A percentile compares a stretch with the other conserved stretches of the same genome.
These are phyloP conservation scores for Drosophila longiperda DNA, from an alignment of 2,888 invertebrate species.

Conservation along the genomic window DNA sequence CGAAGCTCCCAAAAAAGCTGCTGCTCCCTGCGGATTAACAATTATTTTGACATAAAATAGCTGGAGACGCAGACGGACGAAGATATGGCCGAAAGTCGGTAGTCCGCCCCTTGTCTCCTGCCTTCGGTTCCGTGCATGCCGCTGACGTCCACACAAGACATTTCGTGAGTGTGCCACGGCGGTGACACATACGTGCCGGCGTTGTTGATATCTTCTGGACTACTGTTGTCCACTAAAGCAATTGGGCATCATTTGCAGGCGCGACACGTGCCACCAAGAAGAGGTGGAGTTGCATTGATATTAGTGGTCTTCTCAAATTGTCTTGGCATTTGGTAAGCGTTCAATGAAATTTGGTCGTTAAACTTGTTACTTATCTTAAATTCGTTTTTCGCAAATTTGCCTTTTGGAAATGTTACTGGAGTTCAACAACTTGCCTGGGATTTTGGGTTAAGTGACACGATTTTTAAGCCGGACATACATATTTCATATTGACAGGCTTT, in stretches of 20 bases:
- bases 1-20: slow-evolving; percentile 47
- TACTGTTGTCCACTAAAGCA: slow-evolving; percentile 57
- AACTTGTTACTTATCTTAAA: slow-evolving; percentile 70
- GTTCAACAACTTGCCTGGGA: slow-evolving; percentile 60
- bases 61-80: slow-evolving; percentile 19
- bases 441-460: background rate
- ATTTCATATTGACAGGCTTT: background rate
- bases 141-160: slow-evolving; percentile 47
- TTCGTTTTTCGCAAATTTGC: slow-evolving; percentile 56
- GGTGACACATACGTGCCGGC: slow-evolving; percentile 65
- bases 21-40: slow-evolving; percentile 68
- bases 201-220: slow-evolving; percentile 64
- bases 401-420: slow-evolving; percentile 51
- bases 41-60: slow-evolving; percentile 78
- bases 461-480: background rate
- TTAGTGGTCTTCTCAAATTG: slow-evolving; percentile 33
- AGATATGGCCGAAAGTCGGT: slow-evolving; percentile 21
- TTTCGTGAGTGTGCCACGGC: slow-evolving; percentile 64
- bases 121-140: slow-evolving; percentile 3
- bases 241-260: slow-evolving; percentile 64
- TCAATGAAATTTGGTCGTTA: slow-evolving; percentile 73
- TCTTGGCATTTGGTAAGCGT: slow-evolving; percentile 65
- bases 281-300: slow-evolving; percentile 4
- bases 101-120: slow-evolving; percentile 14
- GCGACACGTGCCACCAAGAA: slow-evolving; percentile 53